Evolutionary conservation across 2,888 invertebrate species (phyloP), one percentile per base, ranked within the genome.

Genomic region (Lochmaea crataegi): DNA sequence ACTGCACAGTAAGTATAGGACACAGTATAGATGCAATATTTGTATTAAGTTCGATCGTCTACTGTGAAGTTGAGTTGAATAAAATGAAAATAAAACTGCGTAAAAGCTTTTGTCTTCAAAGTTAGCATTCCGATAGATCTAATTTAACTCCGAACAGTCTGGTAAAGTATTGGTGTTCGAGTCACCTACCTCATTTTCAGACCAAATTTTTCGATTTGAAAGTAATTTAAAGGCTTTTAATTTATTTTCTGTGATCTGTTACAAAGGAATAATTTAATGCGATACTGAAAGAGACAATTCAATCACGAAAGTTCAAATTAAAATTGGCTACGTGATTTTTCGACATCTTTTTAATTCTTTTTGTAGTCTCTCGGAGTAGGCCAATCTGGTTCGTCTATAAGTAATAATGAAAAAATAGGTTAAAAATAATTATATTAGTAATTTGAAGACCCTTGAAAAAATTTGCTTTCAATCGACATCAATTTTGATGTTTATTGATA

Each of bases 191-290:
- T 53, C 18, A 53, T 16, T 53, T 53, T 16, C 18, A 16, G 53
- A 53, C 53, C 16, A 11, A 53, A 18, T 67, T 67, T 67, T 67
- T 67, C 45, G 4, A 22, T 56, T 26, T 3, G 14, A 58, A 67
- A 58, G 67, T 67, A 67, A 67, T 67, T 67, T 67, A 22, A 38
- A 42, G 56, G 77, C 80, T 77, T 79, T 80, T 81, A 82, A 82
- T 81, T 80, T 81, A 79, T 80, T 79, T 45, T 45, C 58, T 2
- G 78, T 76, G 77, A 79, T 75, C 74, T 71, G 76, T 73, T 77
- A 77, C 78, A 80, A 82, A 80, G 81, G 78, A 79, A 77, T 77
- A 73, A 80, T 79, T 79, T 72, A 68, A n/a, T n/a, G 61, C 63
- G 61, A 73, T 76, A 74, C 75, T 68, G 74, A 65, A 75, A 76